These are phyloP conservation scores for Aegotheles bennettii DNA, from an alignment of 2,113 vertebrate genomes.

Conservation along the genomic window DNA sequence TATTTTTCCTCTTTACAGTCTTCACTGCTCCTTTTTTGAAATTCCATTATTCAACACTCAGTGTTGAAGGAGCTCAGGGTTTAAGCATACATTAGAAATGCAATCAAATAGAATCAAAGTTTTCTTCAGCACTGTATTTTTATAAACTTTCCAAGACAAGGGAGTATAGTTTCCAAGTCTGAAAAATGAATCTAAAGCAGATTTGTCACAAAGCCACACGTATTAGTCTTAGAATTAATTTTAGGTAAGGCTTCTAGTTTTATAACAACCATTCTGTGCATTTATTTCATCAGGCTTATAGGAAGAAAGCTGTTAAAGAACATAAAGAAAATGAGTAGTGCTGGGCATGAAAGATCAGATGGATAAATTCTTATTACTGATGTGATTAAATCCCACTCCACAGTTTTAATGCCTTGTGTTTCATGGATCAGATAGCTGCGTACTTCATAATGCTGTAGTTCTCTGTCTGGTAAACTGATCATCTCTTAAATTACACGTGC, in stretches of 20 bases:
- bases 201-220: not conserved
- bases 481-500: not conserved
- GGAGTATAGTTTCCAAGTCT: not conserved
- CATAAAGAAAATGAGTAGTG: not conserved
- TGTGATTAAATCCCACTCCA: constrained; percentile 7
- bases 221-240: not conserved
- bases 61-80: not conserved
- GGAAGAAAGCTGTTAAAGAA: constrained; percentile 3
- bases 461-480: constrained; percentile 8
- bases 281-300: not conserved
- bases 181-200: not conserved
- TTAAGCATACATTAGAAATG: not conserved
- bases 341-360: constrained; percentile 17
- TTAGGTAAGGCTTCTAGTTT: not conserved
- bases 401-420: not conserved
- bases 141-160: not conserved
- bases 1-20: not conserved
- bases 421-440: not conserved
- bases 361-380: not conserved
- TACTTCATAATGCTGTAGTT: not conserved
- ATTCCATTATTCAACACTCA: not conserved
- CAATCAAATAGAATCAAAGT: not conserved
- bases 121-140: not conserved
- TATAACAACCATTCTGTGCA: not conserved
- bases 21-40: not conserved